A percentile compares a stretch with the other conserved stretches of the same genome.
Conservation (phyloP, 2,797 vertebrate genomes). For the Tokudaia tokunoshimensis region DNA sequence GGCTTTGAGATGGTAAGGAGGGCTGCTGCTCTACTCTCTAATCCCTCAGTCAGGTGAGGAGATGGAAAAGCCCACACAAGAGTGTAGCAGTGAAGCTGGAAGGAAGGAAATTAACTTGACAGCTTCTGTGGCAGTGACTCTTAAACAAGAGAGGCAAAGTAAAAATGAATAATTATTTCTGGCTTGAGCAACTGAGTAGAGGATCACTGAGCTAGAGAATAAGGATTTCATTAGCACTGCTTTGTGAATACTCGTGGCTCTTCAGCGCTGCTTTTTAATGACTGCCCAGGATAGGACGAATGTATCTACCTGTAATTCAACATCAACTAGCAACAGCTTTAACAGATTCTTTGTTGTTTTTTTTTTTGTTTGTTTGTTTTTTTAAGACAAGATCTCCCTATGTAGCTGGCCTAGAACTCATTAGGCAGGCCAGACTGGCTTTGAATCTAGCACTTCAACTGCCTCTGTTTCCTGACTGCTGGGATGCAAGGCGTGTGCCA, state of each 20-base stretch:
- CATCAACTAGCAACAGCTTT: not conserved
- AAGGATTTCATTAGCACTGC: not conserved
- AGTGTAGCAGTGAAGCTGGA: not conserved
- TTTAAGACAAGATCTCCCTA: not conserved
- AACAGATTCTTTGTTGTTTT: not conserved
- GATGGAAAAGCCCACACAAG: not conserved
- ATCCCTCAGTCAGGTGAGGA: not conserved
- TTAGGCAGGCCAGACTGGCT: not conserved
- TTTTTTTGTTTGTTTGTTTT: not conserved
- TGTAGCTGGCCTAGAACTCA: not conserved
- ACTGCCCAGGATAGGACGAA: not conserved
- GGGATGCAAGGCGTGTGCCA: not conserved
- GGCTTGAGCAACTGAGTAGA: not conserved
- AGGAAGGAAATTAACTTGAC: not conserved
- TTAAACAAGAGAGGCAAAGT: not conserved
- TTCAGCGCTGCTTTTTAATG: not conserved
- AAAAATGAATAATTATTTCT: not conserved
- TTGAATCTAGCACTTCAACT: not conserved
- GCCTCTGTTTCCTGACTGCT: not conserved
- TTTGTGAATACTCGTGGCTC: not conserved
- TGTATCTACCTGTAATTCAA: no score
- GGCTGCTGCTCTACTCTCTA: not conserved
- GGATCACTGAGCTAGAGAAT: not conserved
- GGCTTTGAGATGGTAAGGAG: not conserved
- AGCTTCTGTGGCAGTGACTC: not conserved